A percentile compares a stretch with the other conserved stretches of the same genome.
These are phyloP conservation scores for Cydia fagiglandana DNA, from an alignment of 1,140 invertebrate genomes.

Conservation along the genomic window DNA sequence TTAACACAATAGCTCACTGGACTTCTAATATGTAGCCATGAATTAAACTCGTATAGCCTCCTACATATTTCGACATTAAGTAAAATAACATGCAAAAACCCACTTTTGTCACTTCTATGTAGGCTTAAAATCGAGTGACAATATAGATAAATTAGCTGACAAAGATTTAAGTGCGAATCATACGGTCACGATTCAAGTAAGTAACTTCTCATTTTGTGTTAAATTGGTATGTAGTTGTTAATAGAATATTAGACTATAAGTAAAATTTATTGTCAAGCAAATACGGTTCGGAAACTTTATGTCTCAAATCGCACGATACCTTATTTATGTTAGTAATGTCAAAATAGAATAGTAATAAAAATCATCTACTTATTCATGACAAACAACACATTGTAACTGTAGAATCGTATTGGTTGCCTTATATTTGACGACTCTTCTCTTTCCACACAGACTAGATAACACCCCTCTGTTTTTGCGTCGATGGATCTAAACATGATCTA, in stretches of 20 bases:
- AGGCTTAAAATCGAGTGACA: neutral
- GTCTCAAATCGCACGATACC: neutral
- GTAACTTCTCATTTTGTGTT: constrained; percentile 43
- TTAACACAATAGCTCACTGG: constrained; percentile 5
- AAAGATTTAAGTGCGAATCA: constrained; percentile 49
- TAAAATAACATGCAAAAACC: neutral
- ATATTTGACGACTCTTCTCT: too few relatives aligned
- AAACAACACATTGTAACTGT: too few relatives aligned
- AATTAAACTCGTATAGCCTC: constrained; percentile 18
- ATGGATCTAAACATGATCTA: too few relatives aligned
- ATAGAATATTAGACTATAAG: neutral
- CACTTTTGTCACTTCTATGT: neutral
- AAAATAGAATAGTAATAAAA: too few relatives aligned
- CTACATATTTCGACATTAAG: neutral
- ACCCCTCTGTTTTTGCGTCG: too few relatives aligned
- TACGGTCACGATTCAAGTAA: constrained; percentile 48
- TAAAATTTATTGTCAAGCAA: constrained; percentile 9
- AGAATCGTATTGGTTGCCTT: too few relatives aligned
- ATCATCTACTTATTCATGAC: too few relatives aligned
- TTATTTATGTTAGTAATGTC: neutral
- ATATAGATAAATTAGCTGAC: neutral
- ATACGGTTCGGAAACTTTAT: neutral
- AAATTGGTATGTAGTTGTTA: constrained; percentile 23
- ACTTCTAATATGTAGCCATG: neutral
- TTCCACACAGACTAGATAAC: too few relatives aligned